Evolutionary conservation across 2,113 vertebrate genomes (phyloP).

Genomic region (Mugil cephalus): DNA sequence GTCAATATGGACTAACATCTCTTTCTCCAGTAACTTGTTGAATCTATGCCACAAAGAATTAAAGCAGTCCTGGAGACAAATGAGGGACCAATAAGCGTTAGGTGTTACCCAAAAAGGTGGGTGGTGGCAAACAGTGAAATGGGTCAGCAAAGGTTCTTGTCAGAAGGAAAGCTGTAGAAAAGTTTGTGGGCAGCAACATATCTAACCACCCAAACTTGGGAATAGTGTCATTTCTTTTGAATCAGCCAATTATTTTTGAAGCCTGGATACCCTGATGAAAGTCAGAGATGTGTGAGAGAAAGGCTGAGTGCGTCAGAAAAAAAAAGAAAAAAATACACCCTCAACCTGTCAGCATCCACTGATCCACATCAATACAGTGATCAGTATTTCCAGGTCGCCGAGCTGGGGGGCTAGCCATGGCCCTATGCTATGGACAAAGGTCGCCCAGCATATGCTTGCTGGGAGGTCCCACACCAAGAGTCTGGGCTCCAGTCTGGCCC

Average conservation of each 20-base stretch:
- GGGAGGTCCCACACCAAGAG: slow-evolving; percentile 60
- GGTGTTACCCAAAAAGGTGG: no score
- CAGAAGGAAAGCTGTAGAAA: slow-evolving; percentile 12
- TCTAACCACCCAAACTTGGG: neutral
- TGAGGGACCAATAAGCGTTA: no score
- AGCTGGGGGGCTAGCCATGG: slow-evolving; percentile 50
- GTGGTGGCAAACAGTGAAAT: neutral
- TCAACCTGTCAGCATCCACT: slow-evolving; percentile 13
- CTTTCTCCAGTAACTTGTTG: no score
- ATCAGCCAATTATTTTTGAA: slow-evolving; percentile 28
- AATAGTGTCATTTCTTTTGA: neutral
- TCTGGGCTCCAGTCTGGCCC: slow-evolving; percentile 55
- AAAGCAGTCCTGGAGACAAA: no score
- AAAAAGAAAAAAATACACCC: neutral
- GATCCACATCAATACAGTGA: slow-evolving; percentile 48
- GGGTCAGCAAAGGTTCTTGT: slow-evolving; percentile 1
- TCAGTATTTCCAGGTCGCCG: slow-evolving; percentile 62
- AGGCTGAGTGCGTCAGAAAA: neutral
- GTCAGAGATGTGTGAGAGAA: neutral
- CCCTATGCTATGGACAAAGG: slow-evolving; percentile 50
- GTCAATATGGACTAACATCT: no score
- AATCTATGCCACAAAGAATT: no score
- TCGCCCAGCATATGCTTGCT: slow-evolving; percentile 48
- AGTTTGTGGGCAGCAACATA: slow-evolving; percentile 1
- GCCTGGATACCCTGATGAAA: neutral